Evolutionary conservation across 2,888 invertebrate genomes (phyloP).

Genomic region (Notocelia uddmanniana): DNA sequence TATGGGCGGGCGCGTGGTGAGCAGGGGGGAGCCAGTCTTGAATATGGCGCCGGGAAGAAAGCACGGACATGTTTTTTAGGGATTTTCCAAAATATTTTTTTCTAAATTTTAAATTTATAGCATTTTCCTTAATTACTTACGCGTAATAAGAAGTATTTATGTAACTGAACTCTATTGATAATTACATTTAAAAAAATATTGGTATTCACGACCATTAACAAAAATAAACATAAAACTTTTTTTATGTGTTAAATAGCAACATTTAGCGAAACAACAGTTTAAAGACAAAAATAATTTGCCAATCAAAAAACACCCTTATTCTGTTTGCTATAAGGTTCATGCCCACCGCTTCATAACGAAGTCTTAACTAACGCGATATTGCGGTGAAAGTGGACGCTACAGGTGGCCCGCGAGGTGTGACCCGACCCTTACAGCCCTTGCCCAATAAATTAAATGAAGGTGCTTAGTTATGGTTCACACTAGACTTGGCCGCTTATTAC

Average conservation of each 20-base stretch:
- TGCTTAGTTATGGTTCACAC: conserved; percentile 8
- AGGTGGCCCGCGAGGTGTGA: conserved; percentile 72
- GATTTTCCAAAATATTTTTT: conserved; percentile 13
- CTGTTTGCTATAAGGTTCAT: neutral
- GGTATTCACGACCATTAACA: neutral
- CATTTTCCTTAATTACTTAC: too few relatives aligned
- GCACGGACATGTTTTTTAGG: conserved; percentile 46
- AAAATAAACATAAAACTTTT: neutral
- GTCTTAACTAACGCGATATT: conserved; percentile 34
- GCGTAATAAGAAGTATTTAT: too few relatives aligned
- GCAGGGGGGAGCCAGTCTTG: conserved; percentile 75
- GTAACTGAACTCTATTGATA: too few relatives aligned
- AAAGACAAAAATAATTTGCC: neutral
- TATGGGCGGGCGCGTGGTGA: conserved; percentile 82
- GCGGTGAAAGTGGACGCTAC: conserved; percentile 68
- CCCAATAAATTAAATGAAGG: conserved; percentile 70
- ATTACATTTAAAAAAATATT: too few relatives aligned
- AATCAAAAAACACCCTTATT: conserved; percentile 3
- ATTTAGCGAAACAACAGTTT: neutral
- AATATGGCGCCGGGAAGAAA: conserved; percentile 76
- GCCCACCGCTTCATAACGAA: conserved; percentile 10
- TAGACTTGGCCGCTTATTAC: conserved; percentile 19
- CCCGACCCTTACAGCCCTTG: conserved; percentile 73
- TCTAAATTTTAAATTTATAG: neutral
- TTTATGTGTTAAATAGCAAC: neutral